Percentiles rank a stretch among this genome's conserved stretches.
phyloP scores from a whole-genome alignment of 2,113 vertebrate species.

The Ptilonorhynchus violaceus region DNA sequence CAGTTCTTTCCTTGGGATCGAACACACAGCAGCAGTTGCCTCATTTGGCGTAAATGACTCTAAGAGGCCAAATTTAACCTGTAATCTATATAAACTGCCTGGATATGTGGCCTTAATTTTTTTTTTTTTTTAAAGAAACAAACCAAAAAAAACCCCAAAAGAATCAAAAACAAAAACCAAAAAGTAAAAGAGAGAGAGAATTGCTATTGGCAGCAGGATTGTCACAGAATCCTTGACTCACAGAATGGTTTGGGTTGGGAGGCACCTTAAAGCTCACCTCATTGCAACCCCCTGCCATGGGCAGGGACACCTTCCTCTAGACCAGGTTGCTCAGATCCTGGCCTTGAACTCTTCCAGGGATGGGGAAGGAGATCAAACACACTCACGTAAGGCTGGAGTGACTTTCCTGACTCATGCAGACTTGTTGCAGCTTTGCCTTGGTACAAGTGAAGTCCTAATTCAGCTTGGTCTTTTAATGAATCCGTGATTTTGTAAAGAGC shows the following conservation, averaged over 20 bases:
- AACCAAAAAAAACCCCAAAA: neutral
- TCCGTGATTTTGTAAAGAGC: neutral
- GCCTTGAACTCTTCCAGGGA: neutral
- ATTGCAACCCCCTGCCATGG: neutral
- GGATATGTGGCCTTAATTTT: neutral
- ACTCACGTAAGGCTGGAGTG: neutral
- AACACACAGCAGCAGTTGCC: neutral
- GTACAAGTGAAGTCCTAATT: neutral
- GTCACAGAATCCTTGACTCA: neutral
- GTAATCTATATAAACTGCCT: neutral
- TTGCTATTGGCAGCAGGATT: neutral
- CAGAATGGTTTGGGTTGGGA: neutral
- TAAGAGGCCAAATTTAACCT: neutral
- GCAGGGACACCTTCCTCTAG: neutral
- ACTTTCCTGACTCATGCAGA: accelerated
- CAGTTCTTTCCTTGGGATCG: neutral
- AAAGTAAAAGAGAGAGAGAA: neutral
- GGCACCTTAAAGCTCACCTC: neutral
- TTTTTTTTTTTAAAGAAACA: neutral
- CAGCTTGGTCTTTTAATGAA: neutral
- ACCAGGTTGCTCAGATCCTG: neutral
- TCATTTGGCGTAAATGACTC: neutral
- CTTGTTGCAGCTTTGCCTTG: neutral
- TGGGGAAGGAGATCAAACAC: neutral
- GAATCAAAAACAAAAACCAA: neutral